These are phyloP conservation scores for Sebastes oblongus DNA, from an alignment of 2,797 vertebrate genomes.

Conservation along the genomic window DNA sequence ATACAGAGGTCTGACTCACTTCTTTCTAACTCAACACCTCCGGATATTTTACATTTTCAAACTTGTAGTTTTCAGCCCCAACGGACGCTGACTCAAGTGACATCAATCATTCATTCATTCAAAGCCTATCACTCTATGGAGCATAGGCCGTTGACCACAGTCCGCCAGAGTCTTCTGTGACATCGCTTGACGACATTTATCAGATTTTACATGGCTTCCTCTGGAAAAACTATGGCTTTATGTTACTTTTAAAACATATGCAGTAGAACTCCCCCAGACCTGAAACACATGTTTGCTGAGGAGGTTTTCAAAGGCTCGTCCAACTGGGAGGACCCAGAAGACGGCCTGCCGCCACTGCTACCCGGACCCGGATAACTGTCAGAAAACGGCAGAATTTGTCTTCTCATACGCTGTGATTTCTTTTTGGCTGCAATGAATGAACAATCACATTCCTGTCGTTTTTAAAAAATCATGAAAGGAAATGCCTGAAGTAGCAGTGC, in stretches of 20 bases:
- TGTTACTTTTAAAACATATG: neutral
- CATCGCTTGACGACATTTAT: neutral
- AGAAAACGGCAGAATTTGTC: neutral
- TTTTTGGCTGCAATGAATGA: constrained; percentile 47
- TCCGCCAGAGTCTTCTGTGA: neutral
- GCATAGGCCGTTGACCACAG: no score
- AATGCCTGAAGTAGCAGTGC: constrained; percentile 53
- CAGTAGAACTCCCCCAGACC: neutral
- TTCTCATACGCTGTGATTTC: neutral
- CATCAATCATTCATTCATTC: neutral
- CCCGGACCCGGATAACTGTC: neutral
- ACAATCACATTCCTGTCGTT: constrained; percentile 64
- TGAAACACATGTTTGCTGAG: neutral
- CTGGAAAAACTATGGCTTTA: neutral
- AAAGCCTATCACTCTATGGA: no score
- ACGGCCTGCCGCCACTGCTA: neutral
- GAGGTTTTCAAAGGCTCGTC: neutral
- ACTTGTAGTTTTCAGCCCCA: neutral
- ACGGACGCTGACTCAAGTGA: neutral
- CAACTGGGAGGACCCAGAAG: neutral
- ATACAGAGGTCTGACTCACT: no score
- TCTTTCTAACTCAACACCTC: neutral
- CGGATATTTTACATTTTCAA: neutral
- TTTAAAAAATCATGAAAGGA: constrained; percentile 48
- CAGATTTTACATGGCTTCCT: neutral